Conservation (phyloP, 2,888 invertebrate genomes). For the Autographa pulchrina region DNA sequence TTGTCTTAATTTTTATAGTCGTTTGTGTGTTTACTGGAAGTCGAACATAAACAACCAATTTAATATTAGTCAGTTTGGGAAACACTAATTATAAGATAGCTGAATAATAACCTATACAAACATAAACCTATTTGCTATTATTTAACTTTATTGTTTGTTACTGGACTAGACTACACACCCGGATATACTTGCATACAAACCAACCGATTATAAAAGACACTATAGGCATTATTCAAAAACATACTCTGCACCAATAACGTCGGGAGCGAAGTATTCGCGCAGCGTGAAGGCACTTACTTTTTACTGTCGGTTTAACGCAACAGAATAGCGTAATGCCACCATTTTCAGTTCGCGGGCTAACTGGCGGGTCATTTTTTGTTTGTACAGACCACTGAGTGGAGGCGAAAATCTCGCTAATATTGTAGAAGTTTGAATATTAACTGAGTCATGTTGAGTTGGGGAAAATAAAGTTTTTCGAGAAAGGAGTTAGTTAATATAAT, state of each 20-base stretch:
- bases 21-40: too few relatives aligned
- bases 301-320: conserved; percentile 7
- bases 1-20: too few relatives aligned
- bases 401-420: not conserved
- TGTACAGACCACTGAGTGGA: not conserved
- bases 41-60: too few relatives aligned
- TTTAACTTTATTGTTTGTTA: too few relatives aligned
- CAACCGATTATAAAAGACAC: not conserved
- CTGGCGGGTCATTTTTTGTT: conserved; percentile 1
- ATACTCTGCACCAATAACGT: not conserved
- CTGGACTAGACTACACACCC: not conserved
- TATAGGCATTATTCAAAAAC: conserved; percentile 1
- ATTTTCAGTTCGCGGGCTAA: not conserved
- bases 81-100: too few relatives aligned
- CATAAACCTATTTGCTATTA: too few relatives aligned
- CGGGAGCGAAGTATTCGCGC: not conserved
- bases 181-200: not conserved
- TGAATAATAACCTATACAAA: too few relatives aligned
- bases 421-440: not conserved
- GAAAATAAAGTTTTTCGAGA: not conserved
- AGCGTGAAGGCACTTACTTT: conserved; percentile 5
- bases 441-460: not conserved
- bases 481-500: not conserved
- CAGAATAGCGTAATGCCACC: conserved; percentile 1
- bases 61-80: too few relatives aligned